Base-by-base conservation (phyloP, 1,140 invertebrate species). In the Ceratosolen solmsi region DNA sequence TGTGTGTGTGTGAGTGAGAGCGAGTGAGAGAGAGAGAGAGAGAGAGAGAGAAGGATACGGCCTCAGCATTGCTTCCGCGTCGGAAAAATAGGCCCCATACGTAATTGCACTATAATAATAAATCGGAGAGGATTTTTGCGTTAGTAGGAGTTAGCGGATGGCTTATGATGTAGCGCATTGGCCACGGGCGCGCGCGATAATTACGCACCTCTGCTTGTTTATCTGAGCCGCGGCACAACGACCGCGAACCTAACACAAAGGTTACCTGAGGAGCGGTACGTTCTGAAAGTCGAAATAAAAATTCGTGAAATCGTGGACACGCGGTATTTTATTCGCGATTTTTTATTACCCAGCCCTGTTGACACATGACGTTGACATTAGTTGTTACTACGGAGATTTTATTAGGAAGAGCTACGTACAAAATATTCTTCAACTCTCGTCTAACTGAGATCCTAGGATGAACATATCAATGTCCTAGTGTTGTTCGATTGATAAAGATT, bases 91-190 rank as follows among this genome's bases (percentile, higher is more conserved):
- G 46, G 72, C 72, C 58, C 27, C 70, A 0, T 54, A 41, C 27
- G 70, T 73, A 80, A 80, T 80, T 75, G 79, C 79, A 74, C 71
- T 27, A 36, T 36, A 75, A 80, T 80, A 65, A 80, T 75, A 75
- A 81, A 81, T 75, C 72, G 22, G 60, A 54, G 60, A 17, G 74
- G n/a, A 51, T 38, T 79, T 71, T 80, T 71, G 65, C 70, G 41
- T 11, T 70, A 22, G 13, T 22, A 51, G 17, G 30, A 73, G 79
- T 73, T 65, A 80, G 79, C 79, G 72, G 72, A 25, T 80, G 38
- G 70, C 71, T 80, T 74, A 74, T 74, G 71, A 63, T 73, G 36
- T 73, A 74, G 79, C 36, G 71, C 79, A 65, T 65, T 36, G 54
- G 25, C 51, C 36, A 25, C 15, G 36, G 36, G 4, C 58, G 20